phyloP scores from a whole-genome alignment of 2,113 vertebrate species.

The Paedocypris sp. region DNA sequence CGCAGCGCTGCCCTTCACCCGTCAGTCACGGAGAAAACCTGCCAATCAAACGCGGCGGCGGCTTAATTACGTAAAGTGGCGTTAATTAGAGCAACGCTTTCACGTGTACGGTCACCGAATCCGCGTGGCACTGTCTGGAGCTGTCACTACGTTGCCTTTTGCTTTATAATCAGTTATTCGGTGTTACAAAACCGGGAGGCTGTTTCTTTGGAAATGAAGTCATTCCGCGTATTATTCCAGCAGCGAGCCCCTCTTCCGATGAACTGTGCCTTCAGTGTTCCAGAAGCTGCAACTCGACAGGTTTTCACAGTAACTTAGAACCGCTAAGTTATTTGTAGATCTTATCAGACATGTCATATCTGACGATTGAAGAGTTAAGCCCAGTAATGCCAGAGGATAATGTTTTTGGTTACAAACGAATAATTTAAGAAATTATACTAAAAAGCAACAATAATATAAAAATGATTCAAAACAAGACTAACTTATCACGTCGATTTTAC shows the following conservation, averaged over 20 bases:
- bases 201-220: conserved; percentile 28
- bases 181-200: neutral
- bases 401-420: neutral
- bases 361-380: neutral
- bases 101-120: neutral
- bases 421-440: no score
- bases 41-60: conserved; percentile 33
- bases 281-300: neutral
- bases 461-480: no score
- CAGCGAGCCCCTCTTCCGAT: neutral
- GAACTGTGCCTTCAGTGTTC: neutral
- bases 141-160: no score
- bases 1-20: conserved; percentile 36
- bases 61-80: neutral
- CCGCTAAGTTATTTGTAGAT: conserved; percentile 6
- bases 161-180: conserved; percentile 9
- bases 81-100: conserved; percentile 10
- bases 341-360: conserved; percentile 19
- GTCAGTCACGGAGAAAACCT: conserved; percentile 47
- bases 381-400: neutral
- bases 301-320: conserved; percentile 1
- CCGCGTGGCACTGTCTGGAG: neutral
- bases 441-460: no score
- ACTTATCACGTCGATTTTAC: no score
- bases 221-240: neutral